Percentiles rank a stretch among this genome's conserved stretches.
Evolutionary conservation across 2,888 invertebrate species (phyloP).

Genomic region (Sinhomidia bicolor): DNA sequence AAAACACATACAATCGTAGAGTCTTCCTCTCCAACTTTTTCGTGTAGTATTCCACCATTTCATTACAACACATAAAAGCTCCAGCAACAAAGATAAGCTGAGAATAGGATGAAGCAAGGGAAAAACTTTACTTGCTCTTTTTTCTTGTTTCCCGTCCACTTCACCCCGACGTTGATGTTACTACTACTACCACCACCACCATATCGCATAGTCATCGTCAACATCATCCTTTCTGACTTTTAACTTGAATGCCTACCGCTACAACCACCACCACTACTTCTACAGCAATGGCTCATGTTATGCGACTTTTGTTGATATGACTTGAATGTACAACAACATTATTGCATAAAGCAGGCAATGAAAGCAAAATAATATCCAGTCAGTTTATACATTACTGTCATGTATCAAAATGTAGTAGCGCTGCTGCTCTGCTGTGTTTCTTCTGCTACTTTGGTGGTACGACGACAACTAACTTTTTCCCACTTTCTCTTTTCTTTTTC

Average conservation of each 20-base stretch:
- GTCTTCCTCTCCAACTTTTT: neutral
- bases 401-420: neutral
- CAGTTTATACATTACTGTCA: constrained; percentile 53
- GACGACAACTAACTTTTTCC: constrained; percentile 18
- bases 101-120: no score
- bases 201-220: no score
- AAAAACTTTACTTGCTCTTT: neutral
- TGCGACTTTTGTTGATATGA: constrained; percentile 50
- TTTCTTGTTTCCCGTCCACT: neutral
- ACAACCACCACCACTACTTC: neutral
- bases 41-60: neutral
- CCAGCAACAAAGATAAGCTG: neutral
- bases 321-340: constrained; percentile 55
- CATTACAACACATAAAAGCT: neutral
- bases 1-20: neutral
- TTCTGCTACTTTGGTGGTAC: neutral
- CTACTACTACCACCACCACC: no score
- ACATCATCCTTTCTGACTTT: no score
- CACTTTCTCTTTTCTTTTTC: neutral
- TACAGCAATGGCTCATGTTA: constrained; percentile 14
- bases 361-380: constrained; percentile 58
- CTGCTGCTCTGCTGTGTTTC: neutral
- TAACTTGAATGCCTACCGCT: neutral
- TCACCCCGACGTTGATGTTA: neutral
- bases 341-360: constrained; percentile 54